These are phyloP conservation scores for Plectropomus leopardus DNA, from an alignment of 2,113 vertebrate species.

Conservation along the genomic window DNA sequence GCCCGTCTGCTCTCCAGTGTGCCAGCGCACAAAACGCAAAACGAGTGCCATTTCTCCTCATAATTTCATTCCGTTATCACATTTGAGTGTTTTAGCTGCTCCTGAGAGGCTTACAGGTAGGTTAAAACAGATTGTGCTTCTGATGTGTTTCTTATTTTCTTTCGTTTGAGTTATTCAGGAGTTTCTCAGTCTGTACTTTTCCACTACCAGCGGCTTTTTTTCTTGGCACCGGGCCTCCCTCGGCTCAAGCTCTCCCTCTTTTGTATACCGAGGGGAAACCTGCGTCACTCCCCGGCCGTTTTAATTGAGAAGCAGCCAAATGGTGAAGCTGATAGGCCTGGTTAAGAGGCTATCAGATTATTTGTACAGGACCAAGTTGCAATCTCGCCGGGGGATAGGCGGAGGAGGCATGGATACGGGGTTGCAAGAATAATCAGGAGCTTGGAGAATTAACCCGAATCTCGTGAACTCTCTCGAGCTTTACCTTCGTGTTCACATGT, in stretches of 20 bases:
- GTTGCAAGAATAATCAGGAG: background rate
- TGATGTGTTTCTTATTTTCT: background rate
- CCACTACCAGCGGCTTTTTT: conserved; percentile 73
- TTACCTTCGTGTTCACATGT: background rate
- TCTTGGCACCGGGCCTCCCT: conserved; percentile 70
- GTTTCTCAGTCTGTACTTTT: conserved; percentile 78
- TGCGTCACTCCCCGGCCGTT: conserved; percentile 61
- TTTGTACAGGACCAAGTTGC: conserved; percentile 23
- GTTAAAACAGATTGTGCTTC: conserved; percentile 7
- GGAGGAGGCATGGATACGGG: background rate
- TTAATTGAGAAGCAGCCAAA: conserved; percentile 50
- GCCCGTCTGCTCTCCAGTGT: background rate
- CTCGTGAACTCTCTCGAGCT: background rate
- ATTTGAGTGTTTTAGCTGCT: background rate
- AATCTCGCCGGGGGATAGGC: background rate
- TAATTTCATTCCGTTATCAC: too few relatives aligned
- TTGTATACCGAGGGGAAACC: conserved; percentile 45
- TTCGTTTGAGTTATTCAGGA: background rate
- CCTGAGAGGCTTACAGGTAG: background rate
- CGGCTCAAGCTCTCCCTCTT: conserved; percentile 52
- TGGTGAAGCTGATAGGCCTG: conserved; percentile 46
- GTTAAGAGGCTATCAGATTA: conserved; percentile 39
- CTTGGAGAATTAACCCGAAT: background rate
- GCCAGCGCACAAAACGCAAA: conserved; percentile 8
- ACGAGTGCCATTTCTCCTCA: background rate